phyloP scores from a whole-genome alignment of 2,797 vertebrate species.

The Cryptoprocta ferox region DNA sequence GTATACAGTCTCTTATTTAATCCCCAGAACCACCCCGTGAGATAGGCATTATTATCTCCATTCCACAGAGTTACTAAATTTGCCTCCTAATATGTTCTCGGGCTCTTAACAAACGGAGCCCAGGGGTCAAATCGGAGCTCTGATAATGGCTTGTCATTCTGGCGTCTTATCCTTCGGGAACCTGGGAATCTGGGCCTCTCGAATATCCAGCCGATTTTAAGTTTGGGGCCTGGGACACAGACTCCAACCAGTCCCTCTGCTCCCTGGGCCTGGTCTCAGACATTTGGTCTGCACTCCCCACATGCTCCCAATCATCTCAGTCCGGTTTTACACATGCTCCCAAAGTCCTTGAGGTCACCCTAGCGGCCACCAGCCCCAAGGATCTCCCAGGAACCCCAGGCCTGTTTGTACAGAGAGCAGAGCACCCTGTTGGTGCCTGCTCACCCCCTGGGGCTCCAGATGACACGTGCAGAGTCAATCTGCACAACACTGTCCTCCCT shows the following conservation, averaged over 20 bases:
- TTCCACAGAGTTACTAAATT: neutral
- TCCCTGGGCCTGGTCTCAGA: neutral
- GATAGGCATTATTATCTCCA: neutral
- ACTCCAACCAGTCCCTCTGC: neutral
- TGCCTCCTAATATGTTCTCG: neutral
- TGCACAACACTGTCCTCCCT: neutral
- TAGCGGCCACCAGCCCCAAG: neutral
- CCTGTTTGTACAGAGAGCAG: slow-evolving; percentile 18
- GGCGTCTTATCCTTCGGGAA: slow-evolving; percentile 24
- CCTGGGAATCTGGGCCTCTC: neutral
- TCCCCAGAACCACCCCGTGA: neutral
- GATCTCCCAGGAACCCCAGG: slow-evolving; percentile 8
- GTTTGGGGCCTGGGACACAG: slow-evolving; percentile 29
- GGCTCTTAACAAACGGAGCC: slow-evolving; percentile 9
- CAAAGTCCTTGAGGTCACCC: neutral
- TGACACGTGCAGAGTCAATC: neutral
- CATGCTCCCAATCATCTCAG: neutral
- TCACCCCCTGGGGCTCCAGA: neutral
- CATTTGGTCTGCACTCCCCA: neutral
- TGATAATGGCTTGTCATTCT: neutral
- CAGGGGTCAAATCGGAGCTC: neutral
- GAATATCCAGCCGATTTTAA: neutral
- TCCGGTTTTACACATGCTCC: neutral
- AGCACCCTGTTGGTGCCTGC: neutral
- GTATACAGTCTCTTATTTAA: slow-evolving; percentile 40